phyloP scores from a whole-genome alignment of 2,797 vertebrate genomes.

The Chiroxiphia lanceolata region DNA sequence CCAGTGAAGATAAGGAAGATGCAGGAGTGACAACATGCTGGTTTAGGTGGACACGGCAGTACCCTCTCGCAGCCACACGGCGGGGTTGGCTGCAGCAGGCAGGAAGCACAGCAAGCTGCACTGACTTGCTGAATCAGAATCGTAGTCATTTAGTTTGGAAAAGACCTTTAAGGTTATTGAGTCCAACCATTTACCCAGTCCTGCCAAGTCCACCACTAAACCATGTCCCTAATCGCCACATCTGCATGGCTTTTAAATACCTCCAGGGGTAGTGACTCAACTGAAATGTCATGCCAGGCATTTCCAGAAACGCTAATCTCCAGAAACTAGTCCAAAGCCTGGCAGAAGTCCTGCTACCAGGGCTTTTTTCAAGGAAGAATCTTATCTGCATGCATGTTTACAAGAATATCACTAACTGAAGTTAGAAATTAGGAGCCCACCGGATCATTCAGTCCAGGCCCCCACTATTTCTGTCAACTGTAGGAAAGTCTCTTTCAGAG shows the following conservation, averaged over 20 bases:
- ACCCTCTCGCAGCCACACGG: fast-evolving
- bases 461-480: neutral
- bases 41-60: neutral
- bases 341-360: neutral
- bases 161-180: neutral
- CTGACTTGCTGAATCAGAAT: neutral
- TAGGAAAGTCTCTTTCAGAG: neutral
- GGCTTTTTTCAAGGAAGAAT: neutral
- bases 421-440: neutral
- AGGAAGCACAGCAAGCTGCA: neutral
- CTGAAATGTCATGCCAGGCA: neutral
- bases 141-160: neutral
- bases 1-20: neutral
- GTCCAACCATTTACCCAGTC: neutral
- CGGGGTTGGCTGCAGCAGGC: neutral
- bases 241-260: neutral
- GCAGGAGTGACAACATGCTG: neutral
- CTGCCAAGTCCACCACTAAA: neutral
- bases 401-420: neutral
- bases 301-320: neutral
- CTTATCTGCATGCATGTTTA: neutral
- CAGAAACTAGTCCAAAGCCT: neutral
- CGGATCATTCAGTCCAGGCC: neutral
- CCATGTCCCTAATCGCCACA: neutral
- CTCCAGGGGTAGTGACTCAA: neutral